Percentiles rank a stretch among this genome's conserved stretches.
These are phyloP conservation scores for Crossaster papposus DNA, from an alignment of 53 echinoderm and acorn worm genomes.

Conservation along the genomic window DNA sequence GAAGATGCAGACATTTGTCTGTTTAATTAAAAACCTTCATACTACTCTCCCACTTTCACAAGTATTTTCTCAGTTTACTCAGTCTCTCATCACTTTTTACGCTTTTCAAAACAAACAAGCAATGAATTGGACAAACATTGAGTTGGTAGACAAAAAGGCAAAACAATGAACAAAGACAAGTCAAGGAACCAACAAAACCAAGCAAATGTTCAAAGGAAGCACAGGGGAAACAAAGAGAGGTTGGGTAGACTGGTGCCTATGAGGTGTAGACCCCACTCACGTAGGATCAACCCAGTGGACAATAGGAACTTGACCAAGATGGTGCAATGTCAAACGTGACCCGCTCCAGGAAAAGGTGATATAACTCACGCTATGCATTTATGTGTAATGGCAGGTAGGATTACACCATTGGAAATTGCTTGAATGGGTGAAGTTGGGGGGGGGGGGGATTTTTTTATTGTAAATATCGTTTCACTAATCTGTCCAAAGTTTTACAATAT, in stretches of 20 bases:
- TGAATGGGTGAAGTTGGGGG: no score
- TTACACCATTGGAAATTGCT: no score
- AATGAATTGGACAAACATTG: neutral
- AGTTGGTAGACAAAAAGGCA: neutral
- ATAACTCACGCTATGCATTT: no score
- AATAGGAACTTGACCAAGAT: neutral
- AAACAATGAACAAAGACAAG: neutral
- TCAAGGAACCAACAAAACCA: neutral
- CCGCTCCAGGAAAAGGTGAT: no score
- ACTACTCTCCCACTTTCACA: neutral
- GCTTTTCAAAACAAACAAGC: neutral
- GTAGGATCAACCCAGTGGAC: neutral
- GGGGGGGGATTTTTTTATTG: no score
- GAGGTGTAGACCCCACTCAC: neutral
- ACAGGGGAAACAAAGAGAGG: neutral
- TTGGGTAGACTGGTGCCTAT: neutral
- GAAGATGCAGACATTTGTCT: neutral
- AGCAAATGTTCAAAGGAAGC: neutral
- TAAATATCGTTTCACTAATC: no score
- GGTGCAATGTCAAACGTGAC: neutral
- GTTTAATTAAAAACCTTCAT: neutral
- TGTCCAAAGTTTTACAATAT: no score
- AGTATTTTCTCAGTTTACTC: neutral
- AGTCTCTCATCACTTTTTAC: neutral
- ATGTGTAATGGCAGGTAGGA: no score